Conservation (phyloP, 2,888 invertebrate genomes). For the Ctena decussata region DNA sequence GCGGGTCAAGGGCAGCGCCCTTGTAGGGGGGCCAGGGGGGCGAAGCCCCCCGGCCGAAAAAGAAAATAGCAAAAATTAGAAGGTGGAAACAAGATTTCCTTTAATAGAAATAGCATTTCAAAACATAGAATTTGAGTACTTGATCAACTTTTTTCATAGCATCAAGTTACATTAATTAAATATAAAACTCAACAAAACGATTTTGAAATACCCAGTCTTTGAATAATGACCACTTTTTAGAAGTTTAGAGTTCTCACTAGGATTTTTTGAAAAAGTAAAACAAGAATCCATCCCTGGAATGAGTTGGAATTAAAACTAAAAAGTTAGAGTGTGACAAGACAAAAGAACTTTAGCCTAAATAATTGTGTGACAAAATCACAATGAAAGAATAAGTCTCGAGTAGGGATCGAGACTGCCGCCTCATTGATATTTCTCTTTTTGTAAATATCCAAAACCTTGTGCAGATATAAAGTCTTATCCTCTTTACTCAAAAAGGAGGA, state of each 20-base stretch:
- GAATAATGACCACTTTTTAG: too few species aligned
- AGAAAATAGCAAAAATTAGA: not conserved
- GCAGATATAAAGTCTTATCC: not conserved
- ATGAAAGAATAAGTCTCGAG: too few species aligned
- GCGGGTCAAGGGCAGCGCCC: constrained; percentile 37
- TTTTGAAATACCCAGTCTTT: not conserved
- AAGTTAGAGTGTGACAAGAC: too few species aligned
- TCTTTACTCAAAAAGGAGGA: constrained; percentile 9
- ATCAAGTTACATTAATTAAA: not conserved
- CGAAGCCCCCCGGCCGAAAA: constrained; percentile 38
- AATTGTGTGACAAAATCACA: too few species aligned
- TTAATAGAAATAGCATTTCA: not conserved
- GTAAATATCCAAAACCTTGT: not conserved
- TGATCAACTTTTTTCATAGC: too few species aligned
- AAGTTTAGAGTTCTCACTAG: not conserved
- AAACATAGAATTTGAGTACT: not conserved
- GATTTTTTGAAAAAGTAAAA: not conserved
- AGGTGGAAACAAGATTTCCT: not conserved
- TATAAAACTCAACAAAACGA: not conserved
- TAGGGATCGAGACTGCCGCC: not conserved
- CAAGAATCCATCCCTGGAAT: not conserved
- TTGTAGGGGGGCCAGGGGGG: constrained; percentile 40
- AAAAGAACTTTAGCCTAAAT: too few species aligned
- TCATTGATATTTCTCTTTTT: not conserved
- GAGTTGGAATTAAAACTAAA: not conserved